A percentile compares a stretch with the other conserved stretches of the same genome.
Conservation (phyloP, 2,888 invertebrate genomes). For the Drosophila hamatofila region DNA sequence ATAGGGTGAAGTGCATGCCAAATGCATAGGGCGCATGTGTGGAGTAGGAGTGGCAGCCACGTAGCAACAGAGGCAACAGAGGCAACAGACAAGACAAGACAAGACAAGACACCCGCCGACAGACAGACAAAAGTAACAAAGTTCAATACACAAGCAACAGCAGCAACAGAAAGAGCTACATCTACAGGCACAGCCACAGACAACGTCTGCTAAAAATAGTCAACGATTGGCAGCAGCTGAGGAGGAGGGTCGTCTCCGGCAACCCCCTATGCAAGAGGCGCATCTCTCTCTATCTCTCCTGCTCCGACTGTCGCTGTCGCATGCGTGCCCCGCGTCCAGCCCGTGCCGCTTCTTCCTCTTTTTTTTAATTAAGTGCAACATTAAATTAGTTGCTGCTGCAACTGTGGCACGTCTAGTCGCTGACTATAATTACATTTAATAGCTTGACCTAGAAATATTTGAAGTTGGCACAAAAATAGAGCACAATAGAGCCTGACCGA, state of each 20-base stretch:
- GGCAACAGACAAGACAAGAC: conserved; percentile 31
- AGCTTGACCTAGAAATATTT: conserved; percentile 79
- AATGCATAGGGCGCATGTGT: conserved; percentile 60
- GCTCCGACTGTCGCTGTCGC: conserved; percentile 38
- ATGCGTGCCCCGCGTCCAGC: conserved; percentile 46
- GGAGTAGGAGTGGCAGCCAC: conserved; percentile 71
- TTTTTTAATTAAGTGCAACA: conserved; percentile 81
- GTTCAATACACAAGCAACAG: conserved; percentile 67
- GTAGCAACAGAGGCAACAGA: conserved; percentile 45
- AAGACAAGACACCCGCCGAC: conserved; percentile 38
- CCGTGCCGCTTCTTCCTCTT: conserved; percentile 33
- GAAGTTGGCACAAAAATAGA: conserved; percentile 31
- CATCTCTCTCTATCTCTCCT: conserved; percentile 8
- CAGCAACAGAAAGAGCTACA: conserved; percentile 12
- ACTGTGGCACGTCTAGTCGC: conserved; percentile 44
- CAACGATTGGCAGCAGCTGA: conserved; percentile 60
- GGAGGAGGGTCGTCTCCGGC: conserved; percentile 33
- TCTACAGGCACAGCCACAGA: conserved; percentile 44
- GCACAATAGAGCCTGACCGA: conserved; percentile 13
- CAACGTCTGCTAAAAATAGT: conserved; percentile 42
- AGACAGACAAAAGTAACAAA: conserved; percentile 73
- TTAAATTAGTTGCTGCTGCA: conserved; percentile 72
- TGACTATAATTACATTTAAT: conserved; percentile 69
- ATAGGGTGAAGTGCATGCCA: conserved; percentile 77
- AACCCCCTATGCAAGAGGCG: conserved; percentile 50